These are phyloP conservation scores for Neocrepidodera transversa DNA, from an alignment of 2,888 invertebrate species.

Conservation along the genomic window DNA sequence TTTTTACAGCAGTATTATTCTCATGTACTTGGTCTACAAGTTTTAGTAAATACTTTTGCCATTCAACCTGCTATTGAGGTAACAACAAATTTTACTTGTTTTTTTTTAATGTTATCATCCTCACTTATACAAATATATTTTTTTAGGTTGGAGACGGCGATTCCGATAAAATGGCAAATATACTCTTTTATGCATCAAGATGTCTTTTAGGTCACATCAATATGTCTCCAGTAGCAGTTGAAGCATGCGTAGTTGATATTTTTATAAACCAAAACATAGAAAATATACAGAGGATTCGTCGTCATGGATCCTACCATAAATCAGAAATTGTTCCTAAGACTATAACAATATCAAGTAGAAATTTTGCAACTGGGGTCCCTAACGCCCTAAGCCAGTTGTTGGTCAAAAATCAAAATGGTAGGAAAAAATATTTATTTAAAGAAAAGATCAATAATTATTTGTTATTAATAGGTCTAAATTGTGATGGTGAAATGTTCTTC, in stretches of 20 bases:
- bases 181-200: slow-evolving; percentile 55
- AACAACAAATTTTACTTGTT: slow-evolving; percentile 34
- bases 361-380: slow-evolving; percentile 57
- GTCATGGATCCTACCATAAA: slow-evolving; percentile 53
- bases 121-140: background rate
- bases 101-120: too few species aligned
- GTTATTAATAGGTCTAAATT: slow-evolving; percentile 55
- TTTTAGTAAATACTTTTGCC: slow-evolving; percentile 80
- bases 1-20: slow-evolving; percentile 83
- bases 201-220: slow-evolving; percentile 62
- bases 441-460: too few species aligned
- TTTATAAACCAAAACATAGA: slow-evolving; percentile 57
- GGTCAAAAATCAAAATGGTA: slow-evolving; percentile 56
- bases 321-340: slow-evolving; percentile 53
- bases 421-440: background rate
- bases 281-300: slow-evolving; percentile 51
- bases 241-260: slow-evolving; percentile 56
- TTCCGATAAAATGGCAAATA: slow-evolving; percentile 55
- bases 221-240: slow-evolving; percentile 59
- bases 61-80: slow-evolving; percentile 55
- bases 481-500: slow-evolving; percentile 74
- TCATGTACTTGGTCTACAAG: slow-evolving; percentile 77
- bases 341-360: slow-evolving; percentile 51
- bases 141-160: slow-evolving; percentile 41
- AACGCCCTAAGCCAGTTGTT: slow-evolving; percentile 56